Evolutionary conservation across 1,140 invertebrate genomes (phyloP).

Genomic region (Aphelenchoides besseyi): DNA sequence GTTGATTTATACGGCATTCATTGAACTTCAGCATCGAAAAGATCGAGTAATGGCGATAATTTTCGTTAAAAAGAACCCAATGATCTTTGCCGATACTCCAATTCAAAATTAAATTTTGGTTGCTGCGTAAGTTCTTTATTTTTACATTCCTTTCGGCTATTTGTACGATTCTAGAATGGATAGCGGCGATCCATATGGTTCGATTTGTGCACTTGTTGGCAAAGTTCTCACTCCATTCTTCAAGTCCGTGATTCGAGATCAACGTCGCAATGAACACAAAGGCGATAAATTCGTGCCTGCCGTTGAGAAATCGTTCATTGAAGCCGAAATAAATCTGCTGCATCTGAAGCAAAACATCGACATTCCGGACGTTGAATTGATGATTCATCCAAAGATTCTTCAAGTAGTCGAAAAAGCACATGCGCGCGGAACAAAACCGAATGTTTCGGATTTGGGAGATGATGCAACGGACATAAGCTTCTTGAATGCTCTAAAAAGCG

Average conservation of each 20-base stretch:
- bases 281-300: conserved; percentile 98
- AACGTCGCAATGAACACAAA: conserved; percentile 67
- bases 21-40: conserved; percentile 19
- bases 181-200: conserved; percentile 27
- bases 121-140: conserved; percentile 20
- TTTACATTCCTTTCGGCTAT: background rate
- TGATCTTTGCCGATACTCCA: conserved; percentile 17
- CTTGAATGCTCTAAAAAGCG: conserved; percentile 90
- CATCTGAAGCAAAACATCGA: conserved; percentile 99
- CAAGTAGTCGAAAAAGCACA: conserved; percentile 82
- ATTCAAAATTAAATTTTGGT: conserved; percentile 23
- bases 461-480: conserved; percentile 90
- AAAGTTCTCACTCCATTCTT: conserved; percentile 94
- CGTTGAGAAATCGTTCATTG: conserved; percentile 98
- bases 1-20: conserved; percentile 22
- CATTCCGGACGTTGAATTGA: conserved; percentile 93
- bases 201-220: conserved; percentile 18
- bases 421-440: conserved; percentile 85
- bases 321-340: conserved; percentile 95
- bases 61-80: conserved; percentile 21
- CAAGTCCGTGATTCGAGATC: conserved; percentile 74
- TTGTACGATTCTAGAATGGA: conserved; percentile 27
- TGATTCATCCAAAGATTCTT: conserved; percentile 81
- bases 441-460: conserved; percentile 89
- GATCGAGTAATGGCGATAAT: conserved; percentile 17